Evolutionary conservation across 2,797 vertebrate species (phyloP).

Genomic region (Mus caroli): DNA sequence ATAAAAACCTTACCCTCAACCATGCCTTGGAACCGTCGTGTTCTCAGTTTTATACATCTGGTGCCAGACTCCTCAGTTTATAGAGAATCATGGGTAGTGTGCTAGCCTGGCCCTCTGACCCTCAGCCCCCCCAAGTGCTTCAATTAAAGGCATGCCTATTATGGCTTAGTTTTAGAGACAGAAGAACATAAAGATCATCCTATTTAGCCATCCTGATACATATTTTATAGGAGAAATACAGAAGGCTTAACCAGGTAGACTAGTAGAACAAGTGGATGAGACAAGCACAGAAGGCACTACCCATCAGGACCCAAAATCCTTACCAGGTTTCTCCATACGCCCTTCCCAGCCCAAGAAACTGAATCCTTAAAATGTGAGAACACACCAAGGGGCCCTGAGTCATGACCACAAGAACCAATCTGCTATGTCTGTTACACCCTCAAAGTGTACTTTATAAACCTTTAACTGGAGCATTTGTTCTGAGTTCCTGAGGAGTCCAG

Average conservation of each 20-base stretch:
- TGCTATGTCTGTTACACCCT: neutral
- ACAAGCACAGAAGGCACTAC: neutral
- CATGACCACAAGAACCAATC: neutral
- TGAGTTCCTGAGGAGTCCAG: neutral
- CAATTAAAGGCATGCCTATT: neutral
- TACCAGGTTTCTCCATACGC: accelerated
- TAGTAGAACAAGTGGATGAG: neutral
- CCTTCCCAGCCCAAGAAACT: neutral
- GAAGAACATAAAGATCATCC: neutral
- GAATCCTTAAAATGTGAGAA: neutral
- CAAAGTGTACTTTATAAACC: neutral
- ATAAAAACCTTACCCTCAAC: neutral
- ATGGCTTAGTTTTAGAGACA: neutral
- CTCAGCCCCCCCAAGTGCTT: neutral
- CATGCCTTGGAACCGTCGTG: neutral
- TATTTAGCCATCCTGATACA: neutral
- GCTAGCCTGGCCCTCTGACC: neutral
- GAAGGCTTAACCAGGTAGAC: neutral
- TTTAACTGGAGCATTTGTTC: neutral
- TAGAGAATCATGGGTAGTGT: neutral
- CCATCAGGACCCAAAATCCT: neutral
- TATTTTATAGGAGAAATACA: neutral
- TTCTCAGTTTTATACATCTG: neutral
- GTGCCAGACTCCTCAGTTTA: neutral
- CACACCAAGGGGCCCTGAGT: neutral